Conservation (phyloP, 2,888 invertebrate species). For the Agrochola macilenta region DNA sequence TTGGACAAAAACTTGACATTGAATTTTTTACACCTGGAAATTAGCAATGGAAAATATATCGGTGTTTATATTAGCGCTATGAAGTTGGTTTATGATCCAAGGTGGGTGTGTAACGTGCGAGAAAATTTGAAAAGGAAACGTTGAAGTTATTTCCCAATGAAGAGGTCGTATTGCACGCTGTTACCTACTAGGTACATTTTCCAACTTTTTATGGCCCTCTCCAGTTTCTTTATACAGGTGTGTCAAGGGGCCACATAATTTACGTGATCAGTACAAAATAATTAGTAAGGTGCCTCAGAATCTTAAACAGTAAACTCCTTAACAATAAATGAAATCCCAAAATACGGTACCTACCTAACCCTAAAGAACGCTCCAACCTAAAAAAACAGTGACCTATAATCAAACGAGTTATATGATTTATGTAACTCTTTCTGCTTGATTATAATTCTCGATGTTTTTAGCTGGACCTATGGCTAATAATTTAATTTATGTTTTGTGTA, state of each 20-base stretch:
- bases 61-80: constrained; percentile 1
- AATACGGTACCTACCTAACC: too few relatives aligned
- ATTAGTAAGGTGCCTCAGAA: background rate
- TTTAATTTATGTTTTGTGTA: too few relatives aligned
- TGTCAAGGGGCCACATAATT: background rate
- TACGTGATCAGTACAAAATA: background rate
- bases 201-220: constrained; percentile 6
- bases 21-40: constrained; percentile 52
- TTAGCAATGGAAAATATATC: constrained; percentile 19
- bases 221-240: constrained; percentile 28
- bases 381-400: too few relatives aligned
- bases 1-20: constrained; percentile 60
- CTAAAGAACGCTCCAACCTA: too few relatives aligned
- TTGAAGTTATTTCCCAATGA: background rate
- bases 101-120: constrained; percentile 43
- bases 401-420: too few relatives aligned
- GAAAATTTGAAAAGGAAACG: background rate
- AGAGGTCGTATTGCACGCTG: background rate
- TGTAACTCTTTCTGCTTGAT: too few relatives aligned
- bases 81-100: constrained; percentile 3
- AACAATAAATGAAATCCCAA: background rate
- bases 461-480: too few relatives aligned
- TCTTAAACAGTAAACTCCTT: background rate
- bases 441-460: too few relatives aligned
- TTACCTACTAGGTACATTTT: background rate